Conservation (phyloP, 2,113 vertebrate species). For the Arothron firmamentum region DNA sequence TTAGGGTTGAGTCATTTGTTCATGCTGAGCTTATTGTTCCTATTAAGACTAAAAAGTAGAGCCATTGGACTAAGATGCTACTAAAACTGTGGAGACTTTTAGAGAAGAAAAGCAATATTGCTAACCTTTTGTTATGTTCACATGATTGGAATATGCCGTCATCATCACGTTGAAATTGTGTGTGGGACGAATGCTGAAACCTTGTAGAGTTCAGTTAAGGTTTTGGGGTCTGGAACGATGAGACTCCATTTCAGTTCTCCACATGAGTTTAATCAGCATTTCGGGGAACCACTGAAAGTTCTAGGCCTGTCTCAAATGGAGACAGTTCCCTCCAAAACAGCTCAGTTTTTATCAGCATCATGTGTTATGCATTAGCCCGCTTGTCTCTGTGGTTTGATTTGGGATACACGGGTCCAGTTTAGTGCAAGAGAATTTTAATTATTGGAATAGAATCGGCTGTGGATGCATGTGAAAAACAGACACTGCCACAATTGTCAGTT, state of each 20-base stretch:
- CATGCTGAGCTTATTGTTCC: no score
- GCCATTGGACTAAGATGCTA: no score
- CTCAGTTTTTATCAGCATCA: constrained; percentile 61
- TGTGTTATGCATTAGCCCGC: constrained; percentile 68
- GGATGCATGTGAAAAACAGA: constrained; percentile 61
- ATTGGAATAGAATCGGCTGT: constrained; percentile 53
- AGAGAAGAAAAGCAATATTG: no score
- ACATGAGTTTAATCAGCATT: constrained; percentile 73
- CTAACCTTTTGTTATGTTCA: no score
- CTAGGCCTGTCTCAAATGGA: constrained; percentile 49
- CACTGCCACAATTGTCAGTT: constrained; percentile 50
- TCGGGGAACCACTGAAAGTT: constrained; percentile 57
- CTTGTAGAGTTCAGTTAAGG: constrained; percentile 62
- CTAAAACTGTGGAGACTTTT: no score
- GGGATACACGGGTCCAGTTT: constrained; percentile 62
- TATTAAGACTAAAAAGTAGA: no score
- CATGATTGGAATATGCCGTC: no score
- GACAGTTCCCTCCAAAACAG: constrained; percentile 38
- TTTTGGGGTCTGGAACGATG: constrained; percentile 61
- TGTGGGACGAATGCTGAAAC: constrained; percentile 4
- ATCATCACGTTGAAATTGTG: not conserved
- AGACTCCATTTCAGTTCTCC: constrained; percentile 52
- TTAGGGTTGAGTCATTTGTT: no score
- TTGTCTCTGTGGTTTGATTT: constrained; percentile 58
- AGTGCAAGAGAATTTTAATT: constrained; percentile 59